Evolutionary conservation across 2,888 invertebrate genomes (phyloP).

Genomic region (Chloroclysta siterata): DNA sequence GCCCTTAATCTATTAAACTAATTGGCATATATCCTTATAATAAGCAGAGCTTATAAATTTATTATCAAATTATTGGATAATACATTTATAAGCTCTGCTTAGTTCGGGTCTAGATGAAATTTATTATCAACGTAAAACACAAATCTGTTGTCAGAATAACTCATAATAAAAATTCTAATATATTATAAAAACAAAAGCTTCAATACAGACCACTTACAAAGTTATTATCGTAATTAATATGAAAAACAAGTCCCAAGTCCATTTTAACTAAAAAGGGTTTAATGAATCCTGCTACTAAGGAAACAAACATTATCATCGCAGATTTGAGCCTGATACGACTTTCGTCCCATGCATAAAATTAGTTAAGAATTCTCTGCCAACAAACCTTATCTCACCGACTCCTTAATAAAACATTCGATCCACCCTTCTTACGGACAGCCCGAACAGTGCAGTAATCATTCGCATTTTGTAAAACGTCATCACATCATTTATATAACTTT

Average conservation of each 20-base stretch:
- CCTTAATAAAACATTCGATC: slow-evolving; percentile 52
- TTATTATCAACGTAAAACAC: no score
- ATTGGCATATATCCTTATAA: no score
- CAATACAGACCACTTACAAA: not conserved
- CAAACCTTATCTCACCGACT: slow-evolving; percentile 16
- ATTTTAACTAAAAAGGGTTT: not conserved
- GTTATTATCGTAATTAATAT: not conserved
- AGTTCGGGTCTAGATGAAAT: no score
- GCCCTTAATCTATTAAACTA: no score
- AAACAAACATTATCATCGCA: slow-evolving; percentile 6
- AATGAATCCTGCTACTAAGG: not conserved
- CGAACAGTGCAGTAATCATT: not conserved
- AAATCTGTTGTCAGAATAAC: no score
- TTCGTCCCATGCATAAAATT: slow-evolving; percentile 41
- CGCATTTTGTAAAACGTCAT: not conserved
- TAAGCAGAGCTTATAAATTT: no score
- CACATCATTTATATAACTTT: no score
- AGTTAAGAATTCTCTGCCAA: slow-evolving; percentile 37
- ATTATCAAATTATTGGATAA: no score
- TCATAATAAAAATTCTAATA: not conserved
- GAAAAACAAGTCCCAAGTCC: not conserved
- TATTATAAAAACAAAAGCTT: not conserved
- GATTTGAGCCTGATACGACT: slow-evolving; percentile 13
- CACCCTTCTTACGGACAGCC: slow-evolving; percentile 40
- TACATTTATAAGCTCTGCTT: no score